Conservation (phyloP, 2,888 invertebrate genomes). For the Dichetophora obliterata region DNA sequence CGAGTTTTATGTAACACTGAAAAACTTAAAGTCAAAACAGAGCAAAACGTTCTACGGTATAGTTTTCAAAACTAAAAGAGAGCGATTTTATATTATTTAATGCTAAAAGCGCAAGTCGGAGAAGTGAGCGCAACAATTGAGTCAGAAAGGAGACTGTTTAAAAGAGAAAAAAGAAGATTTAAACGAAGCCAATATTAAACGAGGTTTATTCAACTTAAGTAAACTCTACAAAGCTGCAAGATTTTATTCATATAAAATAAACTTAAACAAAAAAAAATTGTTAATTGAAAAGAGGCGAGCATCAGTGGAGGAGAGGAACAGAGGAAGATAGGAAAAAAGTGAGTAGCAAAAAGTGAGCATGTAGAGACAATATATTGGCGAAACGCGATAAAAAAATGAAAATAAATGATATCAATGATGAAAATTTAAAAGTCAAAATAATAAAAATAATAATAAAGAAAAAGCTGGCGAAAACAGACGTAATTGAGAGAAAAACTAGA, state of each 20-base stretch:
- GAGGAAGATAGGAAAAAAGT: background rate
- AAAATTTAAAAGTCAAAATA: background rate
- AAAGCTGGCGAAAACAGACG: background rate
- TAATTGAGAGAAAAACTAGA: background rate
- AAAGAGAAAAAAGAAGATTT: background rate
- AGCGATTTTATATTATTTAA: too few relatives aligned
- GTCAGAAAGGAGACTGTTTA: background rate
- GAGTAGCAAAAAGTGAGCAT: background rate
- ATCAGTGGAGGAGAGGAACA: background rate
- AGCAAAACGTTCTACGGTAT: too few relatives aligned
- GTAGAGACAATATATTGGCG: background rate
- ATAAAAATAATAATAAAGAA: background rate
- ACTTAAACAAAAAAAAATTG: background rate
- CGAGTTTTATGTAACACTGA: too few relatives aligned
- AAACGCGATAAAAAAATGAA: conserved; percentile 1
- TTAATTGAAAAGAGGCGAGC: background rate
- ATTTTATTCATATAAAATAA: conserved; percentile 4
- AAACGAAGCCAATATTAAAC: background rate
- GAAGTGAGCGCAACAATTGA: too few relatives aligned
- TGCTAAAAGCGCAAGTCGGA: too few relatives aligned
- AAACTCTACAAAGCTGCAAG: conserved; percentile 20
- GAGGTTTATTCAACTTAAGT: conserved; percentile 31
- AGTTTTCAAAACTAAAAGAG: too few relatives aligned
- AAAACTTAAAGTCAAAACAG: too few relatives aligned
- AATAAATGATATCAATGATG: conserved; percentile 9